Base-by-base conservation (phyloP, 2,888 invertebrate genomes). In the Aphidius colemani region DNA sequence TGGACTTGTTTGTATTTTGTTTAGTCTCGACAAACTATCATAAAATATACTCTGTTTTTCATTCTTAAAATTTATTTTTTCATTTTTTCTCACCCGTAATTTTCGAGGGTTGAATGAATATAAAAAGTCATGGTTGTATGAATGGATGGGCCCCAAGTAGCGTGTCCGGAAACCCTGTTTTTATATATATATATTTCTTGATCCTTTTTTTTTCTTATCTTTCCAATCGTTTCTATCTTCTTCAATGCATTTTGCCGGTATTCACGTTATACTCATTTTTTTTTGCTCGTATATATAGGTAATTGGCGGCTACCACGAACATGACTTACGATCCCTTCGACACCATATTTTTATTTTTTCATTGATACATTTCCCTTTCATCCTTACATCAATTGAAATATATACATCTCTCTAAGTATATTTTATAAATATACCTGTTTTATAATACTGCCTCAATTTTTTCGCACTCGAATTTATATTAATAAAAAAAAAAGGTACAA, bases 101-200 rank as follows among this genome's bases (percentile, higher is more conserved):
- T 76, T 64, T 63, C 69, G 71, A 72, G 67, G 70, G 71, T 78
- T 9, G 46, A 57, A 39, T 57, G 79, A 79, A 79, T 77, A 78
- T 76, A 77, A 71, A 69, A n/a, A 64, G 61, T 66, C 69, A 61
- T 60, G 66, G 66, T 13, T 44, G 70, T 69, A 75, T 79, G 78
- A 79, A 79, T 79, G 78, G 73, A 71, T 66, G 67, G 64, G 56
- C 66, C 66, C 66, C 59, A 55, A 53, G 59, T 72, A 69, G 71
- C 71, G 72, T 72, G 76, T 66, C 76, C 75, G 74, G 76, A 74
- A 74, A 74, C 71, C 66, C 67, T 60, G 53, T 59, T 56, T 51
- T 57, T 60, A 53, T 53, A 50, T 56, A 56, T 59, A 53, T 51
- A 46, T 58, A 43, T 62, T 63, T 63, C 50, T 49, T 55, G 43